Conservation (phyloP, 2,888 invertebrate species). For the Rapana venosa region DNA sequence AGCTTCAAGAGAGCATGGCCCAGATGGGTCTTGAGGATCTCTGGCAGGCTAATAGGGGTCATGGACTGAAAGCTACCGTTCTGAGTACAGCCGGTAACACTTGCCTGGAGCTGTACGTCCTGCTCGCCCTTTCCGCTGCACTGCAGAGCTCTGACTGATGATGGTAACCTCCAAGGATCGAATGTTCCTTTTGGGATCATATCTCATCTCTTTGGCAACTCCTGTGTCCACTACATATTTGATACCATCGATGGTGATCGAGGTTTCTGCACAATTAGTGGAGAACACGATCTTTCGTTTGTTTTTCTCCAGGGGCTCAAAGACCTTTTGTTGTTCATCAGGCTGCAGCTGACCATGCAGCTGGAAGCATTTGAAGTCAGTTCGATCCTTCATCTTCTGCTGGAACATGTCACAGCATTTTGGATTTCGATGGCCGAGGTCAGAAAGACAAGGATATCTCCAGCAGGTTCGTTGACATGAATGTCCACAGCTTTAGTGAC, state of each 20-base stretch:
- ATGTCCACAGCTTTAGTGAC: conserved; percentile 70
- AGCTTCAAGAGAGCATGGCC: conserved; percentile 74
- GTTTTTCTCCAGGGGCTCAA: conserved; percentile 56
- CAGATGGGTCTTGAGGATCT: conserved; percentile 74
- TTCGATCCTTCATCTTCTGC: conserved; percentile 44
- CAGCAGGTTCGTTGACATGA: conserved; percentile 59
- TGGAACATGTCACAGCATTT: conserved; percentile 64
- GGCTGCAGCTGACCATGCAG: conserved; percentile 73
- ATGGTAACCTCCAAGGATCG: conserved; percentile 65
- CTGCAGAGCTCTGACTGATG: conserved; percentile 75
- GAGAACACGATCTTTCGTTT: conserved; percentile 77
- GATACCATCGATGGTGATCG: conserved; percentile 78
- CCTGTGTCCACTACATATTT: conserved; percentile 78
- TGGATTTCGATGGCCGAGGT: conserved; percentile 74
- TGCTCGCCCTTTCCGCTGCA: conserved; percentile 78
- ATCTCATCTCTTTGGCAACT: conserved; percentile 75
- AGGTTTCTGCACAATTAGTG: conserved; percentile 79
- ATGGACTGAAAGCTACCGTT: conserved; percentile 71
- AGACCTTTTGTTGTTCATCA: conserved; percentile 73
- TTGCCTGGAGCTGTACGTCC: conserved; percentile 77
- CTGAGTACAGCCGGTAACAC: conserved; percentile 76
- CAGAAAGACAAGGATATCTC: conserved; percentile 78
- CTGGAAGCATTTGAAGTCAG: conserved; percentile 60
- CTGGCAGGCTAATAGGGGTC: conserved; percentile 70
- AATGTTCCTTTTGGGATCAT: conserved; percentile 72